Conservation (phyloP, 1,140 invertebrate species). For the Chionoecetes opilio region DNA sequence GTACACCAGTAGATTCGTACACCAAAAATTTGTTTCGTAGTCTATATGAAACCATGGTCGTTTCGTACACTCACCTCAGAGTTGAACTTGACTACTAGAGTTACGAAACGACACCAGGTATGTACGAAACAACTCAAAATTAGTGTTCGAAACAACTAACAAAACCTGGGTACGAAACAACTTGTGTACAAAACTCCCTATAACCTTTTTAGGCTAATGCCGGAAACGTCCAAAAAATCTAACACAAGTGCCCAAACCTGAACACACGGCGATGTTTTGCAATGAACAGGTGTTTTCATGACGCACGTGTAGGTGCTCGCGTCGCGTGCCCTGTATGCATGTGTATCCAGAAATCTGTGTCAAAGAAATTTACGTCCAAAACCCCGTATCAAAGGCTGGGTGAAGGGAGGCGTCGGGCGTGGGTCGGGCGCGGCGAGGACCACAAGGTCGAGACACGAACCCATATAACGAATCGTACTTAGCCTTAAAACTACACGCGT, state of each 20-base stretch:
- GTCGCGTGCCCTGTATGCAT: neutral
- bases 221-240: neutral
- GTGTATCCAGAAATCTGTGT: neutral
- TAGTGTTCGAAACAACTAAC: no score
- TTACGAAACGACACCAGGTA: no score
- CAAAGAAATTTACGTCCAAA: constrained; percentile 16
- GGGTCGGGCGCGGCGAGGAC: neutral
- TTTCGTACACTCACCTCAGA: no score
- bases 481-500: constrained; percentile 36
- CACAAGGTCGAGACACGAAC: neutral
- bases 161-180: no score
- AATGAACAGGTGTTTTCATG: neutral
- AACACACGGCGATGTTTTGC: constrained; percentile 16
- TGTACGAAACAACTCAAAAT: no score
- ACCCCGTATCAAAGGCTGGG: neutral
- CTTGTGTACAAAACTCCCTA: no score
- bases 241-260: constrained; percentile 18
- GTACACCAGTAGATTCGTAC: no score
- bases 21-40: no score
- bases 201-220: no score
- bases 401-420: constrained; percentile 12
- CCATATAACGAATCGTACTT: constrained; percentile 49
- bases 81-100: no score
- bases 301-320: neutral
- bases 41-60: no score